Base-by-base conservation (phyloP, 2,113 vertebrate genomes). In the Cyrtonyx montezumae region DNA sequence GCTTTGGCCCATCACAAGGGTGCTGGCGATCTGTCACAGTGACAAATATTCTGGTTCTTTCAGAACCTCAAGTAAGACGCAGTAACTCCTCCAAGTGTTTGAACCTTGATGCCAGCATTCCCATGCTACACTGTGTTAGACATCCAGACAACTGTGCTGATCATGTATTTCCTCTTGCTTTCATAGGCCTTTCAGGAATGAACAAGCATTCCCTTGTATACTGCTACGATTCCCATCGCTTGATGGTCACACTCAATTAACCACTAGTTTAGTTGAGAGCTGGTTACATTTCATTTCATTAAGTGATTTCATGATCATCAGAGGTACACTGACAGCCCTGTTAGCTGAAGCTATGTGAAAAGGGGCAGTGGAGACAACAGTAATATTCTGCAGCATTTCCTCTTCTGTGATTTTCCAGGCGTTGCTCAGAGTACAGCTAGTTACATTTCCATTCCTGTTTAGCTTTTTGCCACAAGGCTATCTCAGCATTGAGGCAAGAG, bases 191-290 rank as follows among this genome's bases (percentile, higher is more conserved):
- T 96, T 96, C 92, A 96, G 95, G 86, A 96, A 90, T 48, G 95
- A 96, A 96, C 93, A 96, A 94, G 92, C 88, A 94, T 95, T 90
- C 85, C 85, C 96, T 96, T 96, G 93, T 96, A 94, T 84, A 91
- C 86, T 87, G 7, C 73, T 74, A 40, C 59, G 69, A 51, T 88
- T 95, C 96, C 96, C 88, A 93, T 94, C 92, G 90, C 76, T 96
- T 91, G 90, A 93, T 95, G 95, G 95, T 96, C 92, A 96, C 96
- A 96, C 93, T 94, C 95, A 96, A 96, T 96, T 96, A 96, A 88
- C 79, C 79, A 71, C 88, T 71, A 56, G 93, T 88, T 93, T 71
- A 90, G 92, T 55, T 75, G 77, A 94, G 77, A 88, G 88, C 69
- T 91, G 76, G 96, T 94, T 95, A 91, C 95, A 96, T 92, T 96